Percentiles rank a stretch among this genome's conserved stretches.
These are phyloP conservation scores for Merluccius polli DNA, from an alignment of 2,797 vertebrate species.

Conservation along the genomic window DNA sequence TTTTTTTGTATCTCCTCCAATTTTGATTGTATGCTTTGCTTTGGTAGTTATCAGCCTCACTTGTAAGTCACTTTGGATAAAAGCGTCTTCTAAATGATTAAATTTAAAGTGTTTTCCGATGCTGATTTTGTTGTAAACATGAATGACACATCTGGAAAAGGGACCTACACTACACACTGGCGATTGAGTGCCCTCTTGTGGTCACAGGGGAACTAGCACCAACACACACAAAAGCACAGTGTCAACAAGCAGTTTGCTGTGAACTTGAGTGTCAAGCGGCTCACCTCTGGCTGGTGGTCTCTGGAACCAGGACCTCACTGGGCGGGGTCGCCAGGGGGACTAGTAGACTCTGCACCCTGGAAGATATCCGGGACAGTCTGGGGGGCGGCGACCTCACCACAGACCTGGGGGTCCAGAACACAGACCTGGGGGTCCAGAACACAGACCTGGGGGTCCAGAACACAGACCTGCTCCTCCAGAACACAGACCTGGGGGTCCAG, in stretches of 20 bases:
- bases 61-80: not conserved
- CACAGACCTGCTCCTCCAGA: too few species aligned
- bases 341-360: slow-evolving; percentile 32
- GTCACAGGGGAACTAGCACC: slow-evolving; percentile 2
- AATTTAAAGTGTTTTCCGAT: not conserved
- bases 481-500: too few species aligned
- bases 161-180: slow-evolving; percentile 10
- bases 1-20: too few species aligned
- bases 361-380: slow-evolving; percentile 17
- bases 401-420: too few species aligned
- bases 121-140: not conserved
- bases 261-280: slow-evolving; percentile 33
- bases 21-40: too few species aligned
- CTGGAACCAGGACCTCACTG: slow-evolving; percentile 19
- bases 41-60: not conserved
- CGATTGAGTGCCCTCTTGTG: slow-evolving; percentile 52
- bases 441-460: too few species aligned
- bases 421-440: too few species aligned
- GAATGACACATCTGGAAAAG: not conserved
- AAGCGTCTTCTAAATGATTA: not conserved
- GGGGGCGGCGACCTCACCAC: too few species aligned
- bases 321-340: slow-evolving; percentile 27
- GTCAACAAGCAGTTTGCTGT: slow-evolving; percentile 40
- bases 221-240: not conserved
- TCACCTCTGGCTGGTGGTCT: slow-evolving; percentile 54